phyloP scores from a whole-genome alignment of 2,888 invertebrate species.

The Hypomecis atomaria region DNA sequence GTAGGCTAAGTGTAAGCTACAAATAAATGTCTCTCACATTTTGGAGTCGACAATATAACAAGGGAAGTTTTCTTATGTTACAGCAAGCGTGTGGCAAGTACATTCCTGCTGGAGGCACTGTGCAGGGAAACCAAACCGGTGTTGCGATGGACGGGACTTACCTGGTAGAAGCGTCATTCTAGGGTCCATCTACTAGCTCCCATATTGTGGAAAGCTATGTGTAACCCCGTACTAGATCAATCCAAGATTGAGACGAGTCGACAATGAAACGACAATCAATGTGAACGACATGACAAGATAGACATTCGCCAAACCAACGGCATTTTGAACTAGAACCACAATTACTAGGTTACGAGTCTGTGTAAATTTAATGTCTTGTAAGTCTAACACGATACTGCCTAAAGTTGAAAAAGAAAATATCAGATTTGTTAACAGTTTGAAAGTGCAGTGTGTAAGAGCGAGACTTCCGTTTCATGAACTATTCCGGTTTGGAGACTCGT shows the following conservation, averaged over 20 bases:
- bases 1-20: conserved; percentile 45
- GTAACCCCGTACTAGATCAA: conserved; percentile 47
- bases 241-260: conserved; percentile 32
- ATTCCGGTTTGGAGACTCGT: conserved; percentile 31
- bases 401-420: conserved; percentile 65
- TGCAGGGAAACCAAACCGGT: conserved; percentile 91
- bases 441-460: conserved; percentile 27
- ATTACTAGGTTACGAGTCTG: conserved; percentile 74
- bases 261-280: conserved; percentile 40
- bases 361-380: conserved; percentile 66
- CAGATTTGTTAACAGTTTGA: conserved; percentile 61
- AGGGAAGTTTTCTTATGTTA: conserved; percentile 53
- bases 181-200: conserved; percentile 74
- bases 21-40: conserved; percentile 22
- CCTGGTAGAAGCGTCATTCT: conserved; percentile 93
- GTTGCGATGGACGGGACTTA: conserved; percentile 94
- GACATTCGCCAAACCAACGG: conserved; percentile 39
- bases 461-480: conserved; percentile 36
- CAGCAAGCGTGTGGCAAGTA: conserved; percentile 94
- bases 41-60: conserved; percentile 6
- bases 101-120: conserved; percentile 93
- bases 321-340: conserved; percentile 56
- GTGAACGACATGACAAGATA: conserved; percentile 40
- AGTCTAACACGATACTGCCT: conserved; percentile 81
- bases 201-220: conserved; percentile 74